Percentiles rank a stretch among this genome's conserved stretches.
phyloP scores from a whole-genome alignment of 2,888 invertebrate genomes.

The Acronicta aceris region DNA sequence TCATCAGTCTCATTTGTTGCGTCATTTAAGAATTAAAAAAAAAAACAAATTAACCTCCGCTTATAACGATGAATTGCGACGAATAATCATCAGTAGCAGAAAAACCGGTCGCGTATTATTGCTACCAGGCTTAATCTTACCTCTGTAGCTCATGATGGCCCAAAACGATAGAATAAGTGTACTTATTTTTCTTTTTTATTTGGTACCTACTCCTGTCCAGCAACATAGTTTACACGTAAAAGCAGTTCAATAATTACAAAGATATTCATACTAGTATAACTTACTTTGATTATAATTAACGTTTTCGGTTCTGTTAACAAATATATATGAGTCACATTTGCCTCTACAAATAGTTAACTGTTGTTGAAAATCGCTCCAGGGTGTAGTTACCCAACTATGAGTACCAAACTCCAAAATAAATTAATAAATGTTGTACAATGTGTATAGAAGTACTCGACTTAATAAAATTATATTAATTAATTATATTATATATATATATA shows the following conservation, averaged over 20 bases:
- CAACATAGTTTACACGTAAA: too few relatives aligned
- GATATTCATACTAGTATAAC: background rate
- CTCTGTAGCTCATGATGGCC: too few relatives aligned
- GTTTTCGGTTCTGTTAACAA: slow-evolving; percentile 7
- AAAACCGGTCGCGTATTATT: too few relatives aligned
- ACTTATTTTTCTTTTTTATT: background rate
- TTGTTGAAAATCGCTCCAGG: slow-evolving; percentile 4
- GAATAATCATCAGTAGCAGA: too few relatives aligned
- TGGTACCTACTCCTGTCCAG: background rate
- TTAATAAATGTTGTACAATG: slow-evolving; percentile 2
- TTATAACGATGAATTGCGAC: too few relatives aligned
- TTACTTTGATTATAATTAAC: slow-evolving; percentile 1
- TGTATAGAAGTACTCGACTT: background rate
- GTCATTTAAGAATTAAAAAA: too few relatives aligned
- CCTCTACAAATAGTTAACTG: slow-evolving; percentile 1
- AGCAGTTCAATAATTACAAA: background rate
- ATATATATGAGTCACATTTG: slow-evolving; percentile 4
- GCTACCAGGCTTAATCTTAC: too few relatives aligned
- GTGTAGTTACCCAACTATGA: background rate
- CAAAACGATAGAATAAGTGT: too few relatives aligned
- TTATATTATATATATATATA: too few relatives aligned
- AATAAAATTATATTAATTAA: background rate
- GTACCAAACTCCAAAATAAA: background rate
- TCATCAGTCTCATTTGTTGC: too few relatives aligned
- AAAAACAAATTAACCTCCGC: too few relatives aligned